Evolutionary conservation across 2,888 invertebrate species (phyloP), one percentile per base, ranked within the genome.

Genomic region (Pyrgus malvae): DNA sequence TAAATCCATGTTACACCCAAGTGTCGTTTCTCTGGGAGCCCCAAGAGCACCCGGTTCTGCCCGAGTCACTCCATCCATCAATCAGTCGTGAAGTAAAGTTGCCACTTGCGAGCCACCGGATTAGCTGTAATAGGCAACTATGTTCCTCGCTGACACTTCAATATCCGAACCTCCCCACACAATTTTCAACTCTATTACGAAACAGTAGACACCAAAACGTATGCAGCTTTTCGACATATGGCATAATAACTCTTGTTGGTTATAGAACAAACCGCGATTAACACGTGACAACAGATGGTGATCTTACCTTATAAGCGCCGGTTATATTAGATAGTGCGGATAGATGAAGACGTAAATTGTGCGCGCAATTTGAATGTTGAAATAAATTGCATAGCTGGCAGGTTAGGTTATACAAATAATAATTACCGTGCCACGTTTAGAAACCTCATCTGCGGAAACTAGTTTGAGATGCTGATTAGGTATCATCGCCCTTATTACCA

Each of bases 1-100:
- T n/a, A n/a, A n/a, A n/a, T n/a, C n/a, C n/a, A n/a, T n/a, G n/a
- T n/a, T n/a, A n/a, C n/a, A n/a, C n/a, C n/a, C n/a, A n/a, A n/a
- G n/a, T n/a, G n/a, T n/a, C n/a, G n/a, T 80, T 79, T 78, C 76
- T 74, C 74, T 77, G 76, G 78, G 78, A 78, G 77, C 74, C 74
- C 70, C 72, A 72, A 71, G 66, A 63, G 69, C 78, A 78, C 77
- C 80, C 77, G 76, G 80, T 74, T 72, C 73, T 68, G 75, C 70
- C 60, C 56, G 66, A 78, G 82, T 80, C 82, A 73, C 65, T 58
- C 69, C 65, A 79, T 85, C 75, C 71, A 86, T 87, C 86, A 84
- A 83, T 84, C 83, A 74, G 63, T 58, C 66, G 68, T 64, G 67
- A 69, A 72, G 74, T 71, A 68, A 78, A 77, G 68, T 77, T 72